phyloP scores from a whole-genome alignment of 2,113 vertebrate genomes.

The Donacobius atricapilla region DNA sequence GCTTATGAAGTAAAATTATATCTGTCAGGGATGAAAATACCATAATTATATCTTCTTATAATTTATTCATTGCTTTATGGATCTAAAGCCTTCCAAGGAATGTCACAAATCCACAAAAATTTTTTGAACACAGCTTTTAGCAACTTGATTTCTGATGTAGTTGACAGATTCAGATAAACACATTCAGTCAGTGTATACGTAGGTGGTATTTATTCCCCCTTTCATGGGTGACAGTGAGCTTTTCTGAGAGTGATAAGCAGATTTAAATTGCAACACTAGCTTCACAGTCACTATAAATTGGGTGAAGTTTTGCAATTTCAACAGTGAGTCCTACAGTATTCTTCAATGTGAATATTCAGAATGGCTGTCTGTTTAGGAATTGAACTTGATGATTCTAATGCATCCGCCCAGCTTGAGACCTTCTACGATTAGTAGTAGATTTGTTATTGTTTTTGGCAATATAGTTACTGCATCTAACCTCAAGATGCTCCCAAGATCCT shows the following conservation, averaged over 20 bases:
- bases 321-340: neutral
- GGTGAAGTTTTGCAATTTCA: neutral
- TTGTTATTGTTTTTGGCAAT: neutral
- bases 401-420: neutral
- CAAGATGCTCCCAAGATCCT: neutral
- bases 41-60: constrained; percentile 76
- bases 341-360: neutral
- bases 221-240: neutral
- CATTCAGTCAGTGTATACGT: neutral
- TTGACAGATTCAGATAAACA: constrained; percentile 66
- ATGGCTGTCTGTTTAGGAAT: neutral
- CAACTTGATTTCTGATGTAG: constrained; percentile 66
- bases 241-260: neutral
- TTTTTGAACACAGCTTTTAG: constrained; percentile 61
- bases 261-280: neutral
- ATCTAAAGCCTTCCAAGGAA: constrained; percentile 67
- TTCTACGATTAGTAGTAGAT: neutral
- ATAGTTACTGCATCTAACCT: neutral
- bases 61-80: constrained; percentile 75
- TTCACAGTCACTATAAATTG: neutral
- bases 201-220: neutral
- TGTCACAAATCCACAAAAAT: constrained; percentile 64
- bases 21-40: constrained; percentile 75
- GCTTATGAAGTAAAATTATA: constrained; percentile 64
- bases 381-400: neutral